Percentiles rank a stretch among this genome's conserved stretches.
Evolutionary conservation across 2,888 invertebrate species (phyloP).

Genomic region (Nesidiocoris tenuis): DNA sequence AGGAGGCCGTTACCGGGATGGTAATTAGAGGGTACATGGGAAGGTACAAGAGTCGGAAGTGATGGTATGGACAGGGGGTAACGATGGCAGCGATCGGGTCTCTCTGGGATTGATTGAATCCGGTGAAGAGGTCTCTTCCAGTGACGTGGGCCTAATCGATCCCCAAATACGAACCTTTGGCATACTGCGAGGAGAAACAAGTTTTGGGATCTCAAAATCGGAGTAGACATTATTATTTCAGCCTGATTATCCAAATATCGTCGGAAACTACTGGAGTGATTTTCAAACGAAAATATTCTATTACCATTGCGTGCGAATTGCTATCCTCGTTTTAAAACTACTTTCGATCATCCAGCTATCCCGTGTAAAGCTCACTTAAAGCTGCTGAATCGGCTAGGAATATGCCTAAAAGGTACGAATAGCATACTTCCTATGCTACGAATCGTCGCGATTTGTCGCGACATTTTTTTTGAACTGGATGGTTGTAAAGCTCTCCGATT

Average conservation of each 20-base stretch:
- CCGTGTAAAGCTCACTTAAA: not conserved
- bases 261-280: too few species aligned
- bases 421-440: not conserved
- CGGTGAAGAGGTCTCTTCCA: too few species aligned
- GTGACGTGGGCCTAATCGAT: too few species aligned
- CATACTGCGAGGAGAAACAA: too few species aligned
- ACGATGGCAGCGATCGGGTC: too few species aligned
- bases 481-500: slow-evolving; percentile 32
- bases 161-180: too few species aligned
- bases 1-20: not conserved
- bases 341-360: not conserved
- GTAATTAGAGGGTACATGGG: not conserved
- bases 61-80: not conserved
- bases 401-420: not conserved
- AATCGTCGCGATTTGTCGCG: too few species aligned
- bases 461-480: slow-evolving; percentile 1
- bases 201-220: too few species aligned
- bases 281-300: too few species aligned
- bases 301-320: too few species aligned
- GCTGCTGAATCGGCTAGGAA: not conserved
- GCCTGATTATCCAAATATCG: too few species aligned
- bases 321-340: not conserved
- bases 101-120: not conserved
- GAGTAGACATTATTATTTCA: too few species aligned
- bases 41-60: not conserved